phyloP scores from a whole-genome alignment of 1,140 invertebrate species.

The Scaptomyza hsui region DNA sequence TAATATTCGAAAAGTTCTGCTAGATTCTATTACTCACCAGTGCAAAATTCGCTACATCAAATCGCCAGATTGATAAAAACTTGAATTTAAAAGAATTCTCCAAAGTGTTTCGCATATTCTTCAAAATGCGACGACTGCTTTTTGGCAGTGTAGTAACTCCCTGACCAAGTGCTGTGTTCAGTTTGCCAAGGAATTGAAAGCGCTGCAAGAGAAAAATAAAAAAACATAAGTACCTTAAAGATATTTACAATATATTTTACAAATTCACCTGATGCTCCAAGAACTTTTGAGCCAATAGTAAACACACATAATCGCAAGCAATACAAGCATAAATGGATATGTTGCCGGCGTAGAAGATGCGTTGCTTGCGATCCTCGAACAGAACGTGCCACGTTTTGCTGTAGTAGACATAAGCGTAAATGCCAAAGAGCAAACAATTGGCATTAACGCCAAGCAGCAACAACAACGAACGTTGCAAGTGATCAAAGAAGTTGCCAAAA shows the following conservation, averaged over 20 bases:
- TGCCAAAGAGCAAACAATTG: conserved; percentile 60
- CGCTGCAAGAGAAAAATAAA: conserved; percentile 32
- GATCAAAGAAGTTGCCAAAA: conserved; percentile 23
- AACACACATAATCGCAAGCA: conserved; percentile 58
- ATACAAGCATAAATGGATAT: conserved; percentile 69
- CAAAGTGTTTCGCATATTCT: conserved; percentile 47
- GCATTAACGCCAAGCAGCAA: conserved; percentile 63
- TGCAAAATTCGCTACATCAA: conserved; percentile 43
- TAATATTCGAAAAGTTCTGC: no score
- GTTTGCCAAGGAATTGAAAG: conserved; percentile 13
- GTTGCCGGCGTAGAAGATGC: conserved; percentile 74
- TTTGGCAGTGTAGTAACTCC: conserved; percentile 11
- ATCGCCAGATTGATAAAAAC: conserved; percentile 32
- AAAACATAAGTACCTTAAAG: no score
- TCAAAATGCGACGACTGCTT: conserved; percentile 21
- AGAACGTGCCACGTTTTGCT: conserved; percentile 61
- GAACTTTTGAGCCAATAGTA: conserved; percentile 36
- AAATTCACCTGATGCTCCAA: conserved; percentile 55
- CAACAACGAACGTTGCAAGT: conserved; percentile 52
- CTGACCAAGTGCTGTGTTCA: conserved; percentile 15
- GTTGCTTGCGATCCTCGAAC: conserved; percentile 48
- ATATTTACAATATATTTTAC: no score
- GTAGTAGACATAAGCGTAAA: conserved; percentile 57
- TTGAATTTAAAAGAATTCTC: conserved; percentile 22
- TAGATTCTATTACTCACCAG: conserved; percentile 32